Percentiles rank a stretch among this genome's conserved stretches.
phyloP scores from a whole-genome alignment of 2,113 vertebrate genomes.

The human (Homo sapiens) region DNA sequence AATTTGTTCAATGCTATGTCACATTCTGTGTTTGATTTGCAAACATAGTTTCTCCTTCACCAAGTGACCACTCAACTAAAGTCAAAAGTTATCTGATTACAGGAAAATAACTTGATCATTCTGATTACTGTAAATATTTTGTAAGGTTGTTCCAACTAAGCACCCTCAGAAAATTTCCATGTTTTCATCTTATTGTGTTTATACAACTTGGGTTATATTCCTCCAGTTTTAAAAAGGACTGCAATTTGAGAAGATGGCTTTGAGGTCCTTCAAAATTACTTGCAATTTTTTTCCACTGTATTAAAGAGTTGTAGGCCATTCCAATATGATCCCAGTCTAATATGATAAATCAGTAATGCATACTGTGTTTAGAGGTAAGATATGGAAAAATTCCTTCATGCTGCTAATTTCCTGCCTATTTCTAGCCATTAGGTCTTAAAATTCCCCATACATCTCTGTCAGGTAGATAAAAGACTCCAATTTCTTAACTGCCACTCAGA shows the following conservation, averaged over 20 bases:
- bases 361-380: conserved; percentile 78
- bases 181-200: conserved; percentile 60
- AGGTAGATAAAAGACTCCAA: conserved; percentile 81
- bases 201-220: conserved; percentile 67
- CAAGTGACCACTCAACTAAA: conserved; percentile 60
- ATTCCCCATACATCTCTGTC: conserved; percentile 83
- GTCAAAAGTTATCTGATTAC: conserved; percentile 72
- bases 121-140: conserved; percentile 74
- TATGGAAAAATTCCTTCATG: conserved; percentile 81
- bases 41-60: conserved; percentile 66
- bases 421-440: conserved; percentile 84
- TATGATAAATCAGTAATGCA: conserved; percentile 77
- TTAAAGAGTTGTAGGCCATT: conserved; percentile 60
- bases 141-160: conserved; percentile 62
- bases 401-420: conserved; percentile 82
- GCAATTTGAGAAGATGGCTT: conserved; percentile 76
- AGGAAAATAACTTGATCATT: conserved; percentile 54
- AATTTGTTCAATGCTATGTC: background rate
- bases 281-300: conserved; percentile 70
- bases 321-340: conserved; percentile 58
- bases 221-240: conserved; percentile 66
- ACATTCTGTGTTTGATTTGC: conserved; percentile 68
- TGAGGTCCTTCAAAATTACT: conserved; percentile 71
- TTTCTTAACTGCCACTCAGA: conserved; percentile 80
- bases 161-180: conserved; percentile 53